phyloP scores from a whole-genome alignment of 2,888 invertebrate species.

The Ectropis crepuscularia region DNA sequence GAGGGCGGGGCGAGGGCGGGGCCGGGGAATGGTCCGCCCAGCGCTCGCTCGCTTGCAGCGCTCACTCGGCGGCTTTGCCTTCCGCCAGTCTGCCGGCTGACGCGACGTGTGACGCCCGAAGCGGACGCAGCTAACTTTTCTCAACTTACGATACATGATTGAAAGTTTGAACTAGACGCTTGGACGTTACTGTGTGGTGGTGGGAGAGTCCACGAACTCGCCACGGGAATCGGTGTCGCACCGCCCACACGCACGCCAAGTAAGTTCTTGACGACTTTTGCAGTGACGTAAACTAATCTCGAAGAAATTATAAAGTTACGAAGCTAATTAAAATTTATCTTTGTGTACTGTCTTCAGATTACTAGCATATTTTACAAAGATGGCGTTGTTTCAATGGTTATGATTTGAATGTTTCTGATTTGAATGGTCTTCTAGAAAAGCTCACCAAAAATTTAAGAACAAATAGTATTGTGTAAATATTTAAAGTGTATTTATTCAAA shows the following conservation, averaged over 20 bases:
- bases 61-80: slow-evolving; percentile 42
- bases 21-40: slow-evolving; percentile 53
- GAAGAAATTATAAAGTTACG: background rate
- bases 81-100: slow-evolving; percentile 71
- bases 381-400: no score
- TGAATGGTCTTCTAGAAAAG: no score
- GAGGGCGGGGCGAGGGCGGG: slow-evolving; percentile 72
- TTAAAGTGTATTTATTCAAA: no score
- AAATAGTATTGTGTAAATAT: no score
- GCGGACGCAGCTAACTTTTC: slow-evolving; percentile 59
- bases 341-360: no score
- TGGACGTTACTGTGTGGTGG: slow-evolving; percentile 50
- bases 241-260: slow-evolving; percentile 75
- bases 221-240: slow-evolving; percentile 57
- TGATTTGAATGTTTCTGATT: no score
- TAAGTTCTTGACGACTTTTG: slow-evolving; percentile 56
- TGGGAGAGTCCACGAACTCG: slow-evolving; percentile 47
- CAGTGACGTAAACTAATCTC: slow-evolving; percentile 6
- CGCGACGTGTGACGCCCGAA: slow-evolving; percentile 73
- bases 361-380: no score
- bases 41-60: slow-evolving; percentile 54
- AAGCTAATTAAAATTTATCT: no score
- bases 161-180: slow-evolving; percentile 40
- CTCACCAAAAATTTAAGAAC: no score
- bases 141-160: slow-evolving; percentile 53